Evolutionary conservation across 2,113 vertebrate genomes (phyloP), one percentile per base, ranked within the genome.

Genomic region (Antennarius striatus): DNA sequence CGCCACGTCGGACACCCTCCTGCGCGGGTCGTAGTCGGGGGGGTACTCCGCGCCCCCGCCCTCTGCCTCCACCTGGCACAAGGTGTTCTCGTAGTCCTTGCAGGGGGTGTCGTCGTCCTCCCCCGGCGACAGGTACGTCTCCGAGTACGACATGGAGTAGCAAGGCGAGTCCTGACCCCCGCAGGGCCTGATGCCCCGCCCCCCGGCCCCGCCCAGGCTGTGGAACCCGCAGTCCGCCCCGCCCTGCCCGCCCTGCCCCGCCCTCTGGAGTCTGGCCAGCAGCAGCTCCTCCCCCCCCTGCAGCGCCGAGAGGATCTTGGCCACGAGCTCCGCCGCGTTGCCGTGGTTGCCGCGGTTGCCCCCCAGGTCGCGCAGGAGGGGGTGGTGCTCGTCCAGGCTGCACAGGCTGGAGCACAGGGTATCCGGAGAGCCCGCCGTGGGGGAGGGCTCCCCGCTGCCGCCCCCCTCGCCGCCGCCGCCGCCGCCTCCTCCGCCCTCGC

Each of bases 401-500:
- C 94, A 98, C 48, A 97, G 92, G 82, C 97, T 99, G 84, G 98
- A 99, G 90, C 95, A 96, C 80, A 97, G 90, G 58, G 97, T 98
- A 83, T 98, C 95, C 0, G 97, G 96, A 56, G 96, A 98, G 58
- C 95, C 90, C 29, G 94, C 90, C 2, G 94, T 94, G 66, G 94
- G 95, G 0, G 96, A 97, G 62, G 96, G 95, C 85, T 98, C 96
- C 0, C 84, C 83, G 5, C 94, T 96, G 40, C 94, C 95, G 13
- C 95, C 93, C 0, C 93, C 94, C 49, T 94, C 95, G 0, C 92
- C 92, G 60, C 92, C 0, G 5, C 58, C 88, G 5, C 94, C 96
- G 40, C 94, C 95, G 13, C 95, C 79, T 10, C 79, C 81, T 42
- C 75, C 79, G 1, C 60, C 59, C 36, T 96, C 95, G 0, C 93